Conservation (phyloP, 2,113 vertebrate genomes). For the Leiothrix lutea region DNA sequence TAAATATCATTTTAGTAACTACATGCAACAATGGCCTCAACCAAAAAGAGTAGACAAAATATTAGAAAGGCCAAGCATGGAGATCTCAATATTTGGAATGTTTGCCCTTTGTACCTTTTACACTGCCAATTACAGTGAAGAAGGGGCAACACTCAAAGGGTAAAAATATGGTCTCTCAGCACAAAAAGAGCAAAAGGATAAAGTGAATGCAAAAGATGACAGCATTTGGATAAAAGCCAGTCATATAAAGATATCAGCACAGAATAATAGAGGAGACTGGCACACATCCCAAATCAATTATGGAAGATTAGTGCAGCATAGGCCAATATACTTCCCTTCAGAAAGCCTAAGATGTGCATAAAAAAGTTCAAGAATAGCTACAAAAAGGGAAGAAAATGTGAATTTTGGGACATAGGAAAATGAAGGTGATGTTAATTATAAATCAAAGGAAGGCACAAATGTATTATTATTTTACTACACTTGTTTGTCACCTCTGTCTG, state of each 20-base stretch:
- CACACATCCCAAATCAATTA: constrained; percentile 74
- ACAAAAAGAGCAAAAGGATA: constrained; percentile 57
- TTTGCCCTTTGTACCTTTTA: constrained; percentile 27
- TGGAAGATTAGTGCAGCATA: constrained; percentile 59
- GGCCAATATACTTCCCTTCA: constrained; percentile 37
- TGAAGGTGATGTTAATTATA: not conserved
- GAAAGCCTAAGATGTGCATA: constrained; percentile 51
- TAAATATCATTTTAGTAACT: not conserved
- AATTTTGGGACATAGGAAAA: constrained; percentile 6
- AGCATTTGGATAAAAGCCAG: constrained; percentile 62
- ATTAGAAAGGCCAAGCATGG: not conserved
- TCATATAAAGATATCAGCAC: constrained; percentile 54
- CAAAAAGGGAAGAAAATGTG: constrained; percentile 11
- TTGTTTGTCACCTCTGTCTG: not conserved
- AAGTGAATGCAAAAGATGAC: constrained; percentile 42
- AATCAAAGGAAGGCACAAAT: not conserved
- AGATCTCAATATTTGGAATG: not conserved
- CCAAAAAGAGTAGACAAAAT: not conserved
- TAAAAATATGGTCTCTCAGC: constrained; percentile 10
- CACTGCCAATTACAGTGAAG: not conserved
- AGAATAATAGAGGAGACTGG: constrained; percentile 65
- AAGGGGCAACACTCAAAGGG: constrained; percentile 11
- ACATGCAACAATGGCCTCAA: not conserved
- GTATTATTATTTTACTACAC: not conserved
- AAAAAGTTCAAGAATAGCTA: constrained; percentile 6